phyloP scores from a whole-genome alignment of 64 coral and sea anemone genomes.

The Stichodactyla mertensii region DNA sequence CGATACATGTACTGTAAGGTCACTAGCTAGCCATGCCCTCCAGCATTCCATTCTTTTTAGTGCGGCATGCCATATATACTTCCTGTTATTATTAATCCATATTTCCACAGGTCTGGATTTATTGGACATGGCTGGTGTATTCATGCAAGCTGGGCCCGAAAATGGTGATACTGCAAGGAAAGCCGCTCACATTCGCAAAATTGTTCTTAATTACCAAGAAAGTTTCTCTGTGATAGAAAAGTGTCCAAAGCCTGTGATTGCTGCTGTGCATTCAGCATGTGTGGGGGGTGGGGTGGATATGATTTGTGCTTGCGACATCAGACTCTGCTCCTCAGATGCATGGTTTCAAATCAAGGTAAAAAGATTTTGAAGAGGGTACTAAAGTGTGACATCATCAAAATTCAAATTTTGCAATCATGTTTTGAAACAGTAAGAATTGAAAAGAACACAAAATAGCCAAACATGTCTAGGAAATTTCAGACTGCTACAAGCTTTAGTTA shows the following conservation, averaged over 20 bases:
- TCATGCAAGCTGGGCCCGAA: slow-evolving; percentile 35
- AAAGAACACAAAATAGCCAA: too few species aligned
- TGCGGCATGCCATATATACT: neutral
- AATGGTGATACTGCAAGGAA: slow-evolving; percentile 49
- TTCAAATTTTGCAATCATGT: too few species aligned
- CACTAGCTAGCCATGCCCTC: too few species aligned
- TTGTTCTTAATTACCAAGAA: slow-evolving; percentile 59
- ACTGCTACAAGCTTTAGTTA: too few species aligned
- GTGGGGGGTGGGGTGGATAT: slow-evolving; percentile 91
- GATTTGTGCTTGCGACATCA: slow-evolving; percentile 87
- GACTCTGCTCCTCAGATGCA: slow-evolving; percentile 83
- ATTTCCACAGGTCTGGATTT: slow-evolving; percentile 67
- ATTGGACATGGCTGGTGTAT: slow-evolving; percentile 48
- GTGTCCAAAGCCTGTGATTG: slow-evolving; percentile 91
- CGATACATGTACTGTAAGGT: too few species aligned
- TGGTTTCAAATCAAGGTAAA: slow-evolving; percentile 97
- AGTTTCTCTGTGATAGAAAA: slow-evolving; percentile 80
- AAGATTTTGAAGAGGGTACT: neutral
- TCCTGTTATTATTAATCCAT: neutral
- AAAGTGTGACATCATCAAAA: too few species aligned
- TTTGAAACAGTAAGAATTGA: too few species aligned
- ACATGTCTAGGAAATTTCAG: too few species aligned
- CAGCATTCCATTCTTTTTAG: neutral
- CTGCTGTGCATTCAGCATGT: slow-evolving; percentile 92
- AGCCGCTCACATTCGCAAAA: slow-evolving; percentile 53